These are phyloP conservation scores for Oeneis ivallda DNA, from an alignment of 2,888 invertebrate species.

Conservation along the genomic window DNA sequence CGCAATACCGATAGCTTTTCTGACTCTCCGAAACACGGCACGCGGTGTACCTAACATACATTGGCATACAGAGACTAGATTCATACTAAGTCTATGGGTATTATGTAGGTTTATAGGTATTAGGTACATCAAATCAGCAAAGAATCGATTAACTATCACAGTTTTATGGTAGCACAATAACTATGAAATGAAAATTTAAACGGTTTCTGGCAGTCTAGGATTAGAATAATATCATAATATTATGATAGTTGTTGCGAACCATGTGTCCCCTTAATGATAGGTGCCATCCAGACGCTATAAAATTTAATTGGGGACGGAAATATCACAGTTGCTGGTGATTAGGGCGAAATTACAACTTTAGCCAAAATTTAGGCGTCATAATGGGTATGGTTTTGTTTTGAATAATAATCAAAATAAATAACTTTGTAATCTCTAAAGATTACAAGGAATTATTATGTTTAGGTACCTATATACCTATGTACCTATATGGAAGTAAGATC, in stretches of 20 bases:
- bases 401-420: background rate
- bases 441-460: too few species aligned
- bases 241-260: background rate
- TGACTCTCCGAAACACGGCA: too few species aligned
- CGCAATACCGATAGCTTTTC: background rate
- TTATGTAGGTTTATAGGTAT: too few species aligned
- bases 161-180: too few species aligned
- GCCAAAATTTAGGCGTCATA: conserved; percentile 1
- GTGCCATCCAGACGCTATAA: conserved; percentile 17
- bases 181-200: background rate
- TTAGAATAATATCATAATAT: background rate
- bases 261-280: conserved; percentile 9
- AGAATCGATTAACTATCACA: too few species aligned
- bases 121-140: too few species aligned
- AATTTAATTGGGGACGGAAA: conserved; percentile 18
- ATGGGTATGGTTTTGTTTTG: background rate
- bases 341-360: conserved; percentile 17
- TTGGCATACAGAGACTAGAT: too few species aligned
- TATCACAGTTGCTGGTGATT: conserved; percentile 20
- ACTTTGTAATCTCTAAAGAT: background rate
- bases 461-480: too few species aligned
- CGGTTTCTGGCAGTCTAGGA: background rate
- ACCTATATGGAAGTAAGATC: too few species aligned
- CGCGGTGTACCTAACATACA: too few species aligned
- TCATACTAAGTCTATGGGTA: too few species aligned